Evolutionary conservation across 2,888 invertebrate species (phyloP).

Genomic region (Trilocha varians): DNA sequence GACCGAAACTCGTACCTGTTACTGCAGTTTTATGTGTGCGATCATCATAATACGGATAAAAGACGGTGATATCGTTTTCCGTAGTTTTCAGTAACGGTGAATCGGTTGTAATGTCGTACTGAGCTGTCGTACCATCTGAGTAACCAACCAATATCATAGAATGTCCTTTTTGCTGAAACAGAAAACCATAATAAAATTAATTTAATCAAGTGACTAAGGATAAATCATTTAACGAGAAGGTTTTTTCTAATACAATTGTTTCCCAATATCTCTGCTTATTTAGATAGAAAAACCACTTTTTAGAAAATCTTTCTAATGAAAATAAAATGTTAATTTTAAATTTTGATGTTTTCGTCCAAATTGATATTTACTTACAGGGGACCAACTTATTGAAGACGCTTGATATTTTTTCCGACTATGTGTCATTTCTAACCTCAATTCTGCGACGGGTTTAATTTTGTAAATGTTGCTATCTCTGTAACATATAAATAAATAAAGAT

Average conservation of each 20-base stretch:
- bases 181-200: constrained; percentile 4
- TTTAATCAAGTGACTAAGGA: too few relatives aligned
- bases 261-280: too few relatives aligned
- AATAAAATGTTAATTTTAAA: too few relatives aligned
- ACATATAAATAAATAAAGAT: constrained; percentile 12
- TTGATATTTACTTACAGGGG: constrained; percentile 42
- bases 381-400: constrained; percentile 67
- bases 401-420: constrained; percentile 57
- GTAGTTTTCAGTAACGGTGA: constrained; percentile 63
- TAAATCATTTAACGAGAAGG: too few relatives aligned
- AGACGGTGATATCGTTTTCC: constrained; percentile 44
- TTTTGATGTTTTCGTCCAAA: neutral
- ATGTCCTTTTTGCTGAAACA: constrained; percentile 66
- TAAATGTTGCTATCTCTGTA: constrained; percentile 49
- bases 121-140: constrained; percentile 76
- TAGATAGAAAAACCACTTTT: too few relatives aligned
- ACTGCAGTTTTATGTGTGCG: constrained; percentile 72
- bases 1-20: constrained; percentile 57
- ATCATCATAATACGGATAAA: constrained; percentile 75
- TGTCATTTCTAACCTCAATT: constrained; percentile 36
- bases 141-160: constrained; percentile 77
- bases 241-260: too few relatives aligned
- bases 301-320: too few relatives aligned
- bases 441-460: constrained; percentile 60
- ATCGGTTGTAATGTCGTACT: constrained; percentile 73